These are phyloP conservation scores for Notothenia rossii DNA, from an alignment of 2,113 vertebrate genomes.

Conservation along the genomic window DNA sequence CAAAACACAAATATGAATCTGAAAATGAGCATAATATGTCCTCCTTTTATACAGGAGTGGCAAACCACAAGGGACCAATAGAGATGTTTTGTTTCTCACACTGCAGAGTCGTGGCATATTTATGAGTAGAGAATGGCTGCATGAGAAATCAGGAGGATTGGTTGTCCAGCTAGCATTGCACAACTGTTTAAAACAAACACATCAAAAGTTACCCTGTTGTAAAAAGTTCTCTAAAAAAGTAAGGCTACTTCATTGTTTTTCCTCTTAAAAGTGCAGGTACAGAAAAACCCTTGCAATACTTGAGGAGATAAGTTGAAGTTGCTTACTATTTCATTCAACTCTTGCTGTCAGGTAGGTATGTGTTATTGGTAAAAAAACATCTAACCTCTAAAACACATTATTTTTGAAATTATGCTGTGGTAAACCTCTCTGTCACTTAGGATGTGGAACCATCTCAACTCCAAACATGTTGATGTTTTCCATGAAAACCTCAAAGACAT, in stretches of 20 bases:
- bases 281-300: background rate
- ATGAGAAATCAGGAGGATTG: constrained; percentile 34
- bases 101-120: constrained; percentile 43
- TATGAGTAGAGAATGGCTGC: constrained; percentile 26
- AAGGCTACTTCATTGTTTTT: background rate
- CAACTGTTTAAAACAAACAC: constrained; percentile 49
- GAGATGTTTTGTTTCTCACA: constrained; percentile 40
- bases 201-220: constrained; percentile 29
- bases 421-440: background rate
- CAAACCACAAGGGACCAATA: constrained; percentile 18
- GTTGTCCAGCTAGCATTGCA: constrained; percentile 41
- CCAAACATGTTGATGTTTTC: background rate
- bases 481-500: background rate
- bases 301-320: background rate
- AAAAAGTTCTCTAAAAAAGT: background rate
- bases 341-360: background rate
- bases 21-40: no score
- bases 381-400: no score
- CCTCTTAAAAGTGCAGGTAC: background rate
- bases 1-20: no score
- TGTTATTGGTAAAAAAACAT: background rate
- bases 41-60: constrained; percentile 5
- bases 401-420: background rate
- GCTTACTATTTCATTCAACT: background rate
- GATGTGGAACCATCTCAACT: background rate